phyloP scores from a whole-genome alignment of 2,888 invertebrate genomes.

The Imbricaverruca yamaguchii region DNA sequence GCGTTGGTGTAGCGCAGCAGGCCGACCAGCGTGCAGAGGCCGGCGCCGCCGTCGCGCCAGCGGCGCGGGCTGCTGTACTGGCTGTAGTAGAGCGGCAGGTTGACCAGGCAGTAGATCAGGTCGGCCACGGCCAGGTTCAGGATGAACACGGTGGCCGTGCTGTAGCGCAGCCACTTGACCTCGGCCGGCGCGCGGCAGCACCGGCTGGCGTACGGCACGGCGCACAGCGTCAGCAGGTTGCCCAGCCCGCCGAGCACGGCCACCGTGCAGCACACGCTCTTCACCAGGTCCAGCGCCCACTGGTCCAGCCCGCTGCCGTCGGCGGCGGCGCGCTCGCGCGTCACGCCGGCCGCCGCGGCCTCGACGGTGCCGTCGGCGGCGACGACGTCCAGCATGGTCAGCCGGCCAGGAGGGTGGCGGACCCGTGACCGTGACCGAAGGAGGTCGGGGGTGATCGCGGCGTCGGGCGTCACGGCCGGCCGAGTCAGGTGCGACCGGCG shows the following conservation, averaged over 20 bases:
- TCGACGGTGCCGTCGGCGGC: no score
- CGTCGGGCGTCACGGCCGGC: no score
- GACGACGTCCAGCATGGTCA: no score
- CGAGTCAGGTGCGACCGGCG: no score
- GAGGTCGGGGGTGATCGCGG: no score
- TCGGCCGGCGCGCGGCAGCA: slow-evolving; percentile 4
- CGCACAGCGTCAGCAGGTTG: not conserved
- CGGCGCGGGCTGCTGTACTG: slow-evolving; percentile 24
- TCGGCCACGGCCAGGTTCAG: slow-evolving; percentile 31
- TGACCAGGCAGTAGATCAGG: slow-evolving; percentile 29
- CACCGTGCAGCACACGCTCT: slow-evolving; percentile 5
- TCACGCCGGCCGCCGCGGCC: no score
- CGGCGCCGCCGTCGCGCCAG: not conserved
- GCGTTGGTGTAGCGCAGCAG: slow-evolving; percentile 32
- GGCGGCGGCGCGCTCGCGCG: not conserved
- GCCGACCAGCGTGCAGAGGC: slow-evolving; percentile 26
- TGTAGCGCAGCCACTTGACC: slow-evolving; percentile 10
- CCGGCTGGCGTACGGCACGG: slow-evolving; percentile 18
- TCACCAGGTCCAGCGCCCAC: not conserved
- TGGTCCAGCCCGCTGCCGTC: not conserved
- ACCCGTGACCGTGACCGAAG: no score
- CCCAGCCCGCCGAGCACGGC: slow-evolving; percentile 5
- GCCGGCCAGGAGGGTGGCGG: no score
- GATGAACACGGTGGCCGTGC: slow-evolving; percentile 29
- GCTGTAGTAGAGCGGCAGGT: slow-evolving; percentile 31